Percentiles rank a stretch among this genome's conserved stretches.
phyloP scores from a whole-genome alignment of 2,888 invertebrate species.

The Drosophila yooni region DNA sequence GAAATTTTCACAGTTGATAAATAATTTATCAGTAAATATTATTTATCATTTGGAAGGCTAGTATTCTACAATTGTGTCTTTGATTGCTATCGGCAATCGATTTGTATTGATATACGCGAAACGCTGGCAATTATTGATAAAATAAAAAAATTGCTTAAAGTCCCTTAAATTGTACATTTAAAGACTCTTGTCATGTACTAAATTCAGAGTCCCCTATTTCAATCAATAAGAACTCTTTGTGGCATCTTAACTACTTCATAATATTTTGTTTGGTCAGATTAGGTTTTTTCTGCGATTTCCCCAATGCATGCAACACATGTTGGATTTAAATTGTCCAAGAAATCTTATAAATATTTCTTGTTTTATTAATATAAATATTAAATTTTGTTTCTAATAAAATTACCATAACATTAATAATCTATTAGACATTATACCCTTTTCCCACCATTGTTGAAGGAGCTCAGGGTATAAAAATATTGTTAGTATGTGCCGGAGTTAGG shows the following conservation, averaged over 20 bases:
- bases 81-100: not conserved
- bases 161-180: too few species aligned
- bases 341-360: not conserved
- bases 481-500: not conserved
- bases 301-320: not conserved
- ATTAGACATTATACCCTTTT: not conserved
- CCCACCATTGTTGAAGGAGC: not conserved
- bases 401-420: not conserved
- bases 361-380: not conserved
- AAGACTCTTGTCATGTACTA: too few species aligned
- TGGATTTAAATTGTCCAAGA: not conserved
- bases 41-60: not conserved
- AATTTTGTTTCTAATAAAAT: not conserved
- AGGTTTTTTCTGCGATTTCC: too few species aligned
- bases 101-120: too few species aligned
- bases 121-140: too few species aligned
- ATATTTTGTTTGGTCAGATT: too few species aligned
- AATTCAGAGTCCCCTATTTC: too few species aligned
- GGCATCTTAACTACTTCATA: too few species aligned
- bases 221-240: too few species aligned
- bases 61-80: not conserved
- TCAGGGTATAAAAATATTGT: not conserved
- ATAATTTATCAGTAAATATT: too few species aligned
- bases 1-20: not conserved
- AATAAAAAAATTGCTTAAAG: too few species aligned